Evolutionary conservation across 2,888 invertebrate species (phyloP), one percentile per base, ranked within the genome.

Genomic region (Camponotus fellah): DNA sequence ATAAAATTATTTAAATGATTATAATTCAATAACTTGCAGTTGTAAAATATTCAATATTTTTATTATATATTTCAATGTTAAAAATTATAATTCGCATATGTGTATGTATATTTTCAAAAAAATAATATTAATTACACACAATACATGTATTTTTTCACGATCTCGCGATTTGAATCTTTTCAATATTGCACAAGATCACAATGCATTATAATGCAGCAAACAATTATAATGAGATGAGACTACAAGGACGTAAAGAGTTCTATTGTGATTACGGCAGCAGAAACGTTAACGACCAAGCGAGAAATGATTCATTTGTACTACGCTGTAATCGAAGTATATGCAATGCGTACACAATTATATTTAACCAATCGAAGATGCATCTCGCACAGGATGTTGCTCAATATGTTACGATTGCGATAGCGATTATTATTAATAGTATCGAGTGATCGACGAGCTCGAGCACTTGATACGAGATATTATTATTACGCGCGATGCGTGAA

Each of bases 231-330:
- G 58, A 77, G 56, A 62, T 43, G 69, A 46, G 60, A 62, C 71
- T 71, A 62, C 79, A 60, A 79, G 71, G 79, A 71, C 60, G 69
- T 60, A 46, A 60, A 79, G 46, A 56, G 56, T 68, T 69, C 77
- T 69, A 3, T 17, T 37, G 79, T 60, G 43, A 79, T 79, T 79
- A 79, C 43, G 69, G 34, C 79, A 46, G 71, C 60, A 79, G 79
- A 79, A 69, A 60, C 69, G 40, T 77, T 69, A 77, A 77, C 77
- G 77, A 77, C 58, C 79, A 46, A 32, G 9, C 65, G 12, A 40
- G 21, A 26, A 60, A 37, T 79, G 71, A 79, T 71, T 79, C 79
- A 80, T 80, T 80, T 60, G 49, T 53, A 60, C 60, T 43, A 80
- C 71, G 34, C 46, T 26, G 71, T 60, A 60, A 80, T 80, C 34